Evolutionary conservation across 2,888 invertebrate genomes (phyloP), one percentile per base, ranked within the genome.

Genomic region (Therioaphis trifolii): DNA sequence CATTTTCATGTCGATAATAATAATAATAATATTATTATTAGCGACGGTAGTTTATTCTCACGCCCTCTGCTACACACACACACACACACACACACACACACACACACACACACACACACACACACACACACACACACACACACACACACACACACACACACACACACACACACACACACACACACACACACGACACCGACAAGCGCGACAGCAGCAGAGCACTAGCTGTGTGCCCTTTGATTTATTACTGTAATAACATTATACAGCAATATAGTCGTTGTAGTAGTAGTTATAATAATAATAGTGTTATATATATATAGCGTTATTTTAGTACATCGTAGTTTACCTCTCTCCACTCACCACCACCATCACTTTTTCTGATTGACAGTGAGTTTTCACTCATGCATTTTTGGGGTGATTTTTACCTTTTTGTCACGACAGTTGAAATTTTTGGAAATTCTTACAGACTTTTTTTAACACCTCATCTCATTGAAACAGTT

Each of bases 191-290:
- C 63, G 29, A 11, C 35, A 2, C 7, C 24, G 46, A 46, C 71
- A 46, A 29, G 40, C 15, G 58, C 74, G 63, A 63, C 63, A 29
- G 12, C 63, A 63, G 24, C 63, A 58, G 46, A 24, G 24, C 69
- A 35, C 29, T 52, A 29, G 72, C 29, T 12, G 40, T 68, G 43
- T 40, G 75, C 40, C 79, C 79, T 79, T 79, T 79, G 79, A 79
- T 79, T 79, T 79, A 79, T 79, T 69, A 79, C 66, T 49, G 35
- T 69, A 43, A 68, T 78, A 49, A 66, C 24, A 78, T 76, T 76
- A 76, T 63, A 5, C 7, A 35, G 7, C 7, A 15, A 14, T 63
- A 18, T 14, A 43, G 21, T 68, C 11, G 29, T 46, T 12, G 21
- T 21, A 5, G 55, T 21, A 11, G 55, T 21, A 11, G 21, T 21